Base-by-base conservation (phyloP, 1,140 invertebrate genomes). In the Magallana ariakensis region DNA sequence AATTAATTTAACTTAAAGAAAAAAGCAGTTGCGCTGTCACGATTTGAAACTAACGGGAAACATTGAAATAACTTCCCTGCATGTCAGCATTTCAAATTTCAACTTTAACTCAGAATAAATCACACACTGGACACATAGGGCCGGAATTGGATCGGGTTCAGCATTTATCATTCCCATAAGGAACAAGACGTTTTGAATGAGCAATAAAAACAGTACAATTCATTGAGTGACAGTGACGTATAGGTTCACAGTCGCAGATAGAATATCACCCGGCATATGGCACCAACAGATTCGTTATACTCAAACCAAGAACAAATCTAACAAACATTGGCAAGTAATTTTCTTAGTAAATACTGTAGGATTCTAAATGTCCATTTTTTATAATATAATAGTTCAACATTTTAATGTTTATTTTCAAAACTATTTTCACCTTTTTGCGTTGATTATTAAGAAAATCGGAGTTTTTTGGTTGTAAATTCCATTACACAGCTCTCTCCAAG, bases 1-100 rank as follows among this genome's bases (percentile, higher is more conserved):
- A 75, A 75, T 75, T 75, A 75, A 75, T 75, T 75, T 75, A 75
- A 13, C 22, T 75, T 75, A 46, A 70, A 75, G 66, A 75, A 75
- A 75, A 66, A 75, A 75, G 22, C 66, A 75, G 66, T 75, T 75
- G 66, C 22, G 66, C 9, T 75, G 66, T 75, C 66, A 75, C 66
- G 66, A 75, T 26, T 75, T 75, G 26, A 33, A 75, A 26, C 66
- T 75, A 75, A 33, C 66, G 22, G 22, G 66, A 75, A 75, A 75
- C 22, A 75, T 75, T 75, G 66, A 75, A 26, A 26, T 75, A 75
- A 75, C 22, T 75, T 75, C 66, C 22, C 66, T 75, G 66, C 66
- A 75, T 22, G 66, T 75, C 22, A 75, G 22, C 66, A 26, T 75
- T 75, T 46, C 13, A 75, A 75, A 75, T 75, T 75, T 75, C 66